These are phyloP conservation scores for Nothobranchius kuhntae DNA, from an alignment of 2,113 vertebrate genomes.

Conservation along the genomic window DNA sequence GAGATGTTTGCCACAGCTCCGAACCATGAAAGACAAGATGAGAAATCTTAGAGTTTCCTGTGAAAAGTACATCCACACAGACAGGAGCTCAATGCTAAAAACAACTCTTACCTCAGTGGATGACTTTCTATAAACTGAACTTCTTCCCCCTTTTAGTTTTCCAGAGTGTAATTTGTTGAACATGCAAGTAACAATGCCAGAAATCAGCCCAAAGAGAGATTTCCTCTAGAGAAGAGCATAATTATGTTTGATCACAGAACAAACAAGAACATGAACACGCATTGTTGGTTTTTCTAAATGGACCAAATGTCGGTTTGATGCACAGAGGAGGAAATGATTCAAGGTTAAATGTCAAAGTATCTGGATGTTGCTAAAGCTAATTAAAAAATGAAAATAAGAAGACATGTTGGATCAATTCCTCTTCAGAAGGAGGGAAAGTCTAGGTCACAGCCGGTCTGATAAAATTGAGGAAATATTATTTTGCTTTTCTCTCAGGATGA, in stretches of 20 bases:
- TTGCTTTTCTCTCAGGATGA: constrained; percentile 29
- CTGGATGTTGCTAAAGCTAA: constrained; percentile 69
- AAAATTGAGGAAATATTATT: constrained; percentile 51
- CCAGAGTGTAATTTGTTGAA: constrained; percentile 73
- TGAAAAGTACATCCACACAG: constrained; percentile 40
- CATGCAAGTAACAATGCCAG: constrained; percentile 66
- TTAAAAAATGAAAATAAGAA: constrained; percentile 64
- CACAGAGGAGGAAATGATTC: constrained; percentile 65
- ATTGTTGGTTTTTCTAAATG: constrained; percentile 71
- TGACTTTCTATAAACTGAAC: background rate
- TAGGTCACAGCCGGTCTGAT: constrained; percentile 53
- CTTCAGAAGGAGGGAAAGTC: constrained; percentile 52
- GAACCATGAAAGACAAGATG: constrained; percentile 41
- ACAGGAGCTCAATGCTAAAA: background rate
- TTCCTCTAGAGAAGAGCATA: constrained; percentile 62
- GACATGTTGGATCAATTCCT: constrained; percentile 70
- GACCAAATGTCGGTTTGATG: constrained; percentile 68
- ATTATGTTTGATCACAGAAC: constrained; percentile 79
- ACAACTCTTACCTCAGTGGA: too few relatives aligned
- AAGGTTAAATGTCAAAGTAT: constrained; percentile 77
- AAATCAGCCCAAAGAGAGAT: constrained; percentile 70
- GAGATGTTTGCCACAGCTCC: constrained; percentile 46
- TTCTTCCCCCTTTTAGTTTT: constrained; percentile 34
- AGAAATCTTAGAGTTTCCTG: constrained; percentile 17
- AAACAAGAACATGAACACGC: constrained; percentile 77